Evolutionary conservation across 2,113 vertebrate genomes (phyloP).

Genomic region (Aphyosemion australe): DNA sequence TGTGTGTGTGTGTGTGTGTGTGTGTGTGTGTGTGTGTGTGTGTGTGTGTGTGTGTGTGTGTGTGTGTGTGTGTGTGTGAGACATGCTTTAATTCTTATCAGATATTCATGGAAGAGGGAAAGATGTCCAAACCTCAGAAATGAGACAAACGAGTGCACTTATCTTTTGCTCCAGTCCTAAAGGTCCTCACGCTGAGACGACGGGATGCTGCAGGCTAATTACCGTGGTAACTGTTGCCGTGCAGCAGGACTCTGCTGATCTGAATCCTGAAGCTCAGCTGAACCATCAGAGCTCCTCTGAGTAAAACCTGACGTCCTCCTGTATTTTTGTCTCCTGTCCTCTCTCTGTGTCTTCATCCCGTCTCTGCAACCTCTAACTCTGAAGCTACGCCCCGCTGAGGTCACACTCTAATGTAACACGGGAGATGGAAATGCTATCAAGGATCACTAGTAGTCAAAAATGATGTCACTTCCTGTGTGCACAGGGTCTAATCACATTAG

Average conservation of each 20-base stretch:
- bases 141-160: constrained; percentile 55
- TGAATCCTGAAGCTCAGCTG: constrained; percentile 78
- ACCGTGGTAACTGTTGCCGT: constrained; percentile 85
- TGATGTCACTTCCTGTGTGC: too few relatives aligned
- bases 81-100: too few relatives aligned
- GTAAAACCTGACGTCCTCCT: constrained; percentile 67
- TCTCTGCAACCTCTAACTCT: constrained; percentile 37
- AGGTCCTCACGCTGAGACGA: constrained; percentile 83
- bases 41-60: too few relatives aligned
- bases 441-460: constrained; percentile 14
- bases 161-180: constrained; percentile 86
- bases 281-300: constrained; percentile 67
- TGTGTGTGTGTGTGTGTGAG: too few relatives aligned
- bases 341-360: constrained; percentile 34
- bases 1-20: too few relatives aligned
- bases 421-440: constrained; percentile 61
- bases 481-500: too few relatives aligned
- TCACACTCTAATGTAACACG: constrained; percentile 58
- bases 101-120: too few relatives aligned
- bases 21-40: too few relatives aligned
- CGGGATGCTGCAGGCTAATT: constrained; percentile 82
- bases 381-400: constrained; percentile 34
- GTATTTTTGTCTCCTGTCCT: constrained; percentile 33
- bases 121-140: not conserved
- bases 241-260: constrained; percentile 67